These are phyloP conservation scores for Danio choprae DNA, from an alignment of 2,797 vertebrate genomes.

Conservation along the genomic window DNA sequence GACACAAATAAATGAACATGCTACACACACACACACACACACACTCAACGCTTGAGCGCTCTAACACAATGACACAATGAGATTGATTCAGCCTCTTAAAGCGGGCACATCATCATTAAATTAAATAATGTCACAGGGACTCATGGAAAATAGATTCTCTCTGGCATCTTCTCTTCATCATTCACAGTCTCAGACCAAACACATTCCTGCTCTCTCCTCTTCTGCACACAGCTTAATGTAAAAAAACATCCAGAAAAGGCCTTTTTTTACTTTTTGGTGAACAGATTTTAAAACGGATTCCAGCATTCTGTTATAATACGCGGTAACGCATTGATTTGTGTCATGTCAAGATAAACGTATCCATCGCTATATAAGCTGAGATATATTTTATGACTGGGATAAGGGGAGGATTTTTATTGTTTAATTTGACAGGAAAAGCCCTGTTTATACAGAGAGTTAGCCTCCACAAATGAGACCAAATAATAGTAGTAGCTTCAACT, in stretches of 20 bases:
- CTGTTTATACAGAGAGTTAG: not conserved
- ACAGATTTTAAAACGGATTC: too few relatives aligned
- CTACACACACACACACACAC: slow-evolving; percentile 43
- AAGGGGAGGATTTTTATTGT: not conserved
- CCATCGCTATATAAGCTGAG: not conserved
- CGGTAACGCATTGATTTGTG: not conserved
- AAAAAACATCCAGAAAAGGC: not conserved
- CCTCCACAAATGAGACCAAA: too few relatives aligned
- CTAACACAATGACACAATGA: slow-evolving; percentile 63
- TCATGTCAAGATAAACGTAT: not conserved
- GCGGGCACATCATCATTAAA: slow-evolving; percentile 60
- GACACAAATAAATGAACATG: slow-evolving; percentile 28
- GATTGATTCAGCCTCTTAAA: slow-evolving; percentile 65
- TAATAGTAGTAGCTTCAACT: too few relatives aligned
- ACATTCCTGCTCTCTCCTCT: slow-evolving; percentile 36
- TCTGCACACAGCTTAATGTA: not conserved
- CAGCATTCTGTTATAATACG: too few relatives aligned
- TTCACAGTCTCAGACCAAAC: slow-evolving; percentile 48
- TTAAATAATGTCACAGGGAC: slow-evolving; percentile 62
- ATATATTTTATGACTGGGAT: not conserved
- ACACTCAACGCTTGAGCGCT: slow-evolving; percentile 50
- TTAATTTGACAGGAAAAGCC: not conserved
- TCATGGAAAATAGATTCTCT: slow-evolving; percentile 76
- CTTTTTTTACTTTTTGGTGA: not conserved
- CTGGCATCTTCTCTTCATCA: slow-evolving; percentile 52